Evolutionary conservation across 2,113 vertebrate genomes (phyloP), one percentile per base, ranked within the genome.

Genomic region (Rhipidura dahli): DNA sequence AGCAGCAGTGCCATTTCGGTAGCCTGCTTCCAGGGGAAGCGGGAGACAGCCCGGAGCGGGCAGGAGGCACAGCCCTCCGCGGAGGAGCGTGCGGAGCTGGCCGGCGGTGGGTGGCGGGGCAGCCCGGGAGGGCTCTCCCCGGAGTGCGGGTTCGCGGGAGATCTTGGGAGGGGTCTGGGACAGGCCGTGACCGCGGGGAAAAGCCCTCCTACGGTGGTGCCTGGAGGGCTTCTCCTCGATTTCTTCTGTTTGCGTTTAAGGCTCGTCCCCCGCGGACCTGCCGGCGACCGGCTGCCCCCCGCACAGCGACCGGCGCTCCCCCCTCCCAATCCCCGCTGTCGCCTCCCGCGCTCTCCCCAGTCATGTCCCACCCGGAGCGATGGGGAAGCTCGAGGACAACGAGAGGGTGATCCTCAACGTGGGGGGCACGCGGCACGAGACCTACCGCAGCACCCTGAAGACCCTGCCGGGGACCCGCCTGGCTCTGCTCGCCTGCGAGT

Each of bases 321-420:
- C 64, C 2, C n/a, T 27, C 61, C 6, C 82, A 3, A 26, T 56
- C 51, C 21, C 40, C 39, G 42, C 57, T 23, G 69, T 70, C 88
- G 33, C 30, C 50, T 71, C 57, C 85, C 85, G 51, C 47, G 71
- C 73, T 61, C 22, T 47, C n/a, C 89, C 60, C 90, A 99, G 99
- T 98, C 99, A 99, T 99, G 99, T 99, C 98, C 98, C 97, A 98
- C 97, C 96, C 98, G 96, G 98, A 98, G 99, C 98, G 97, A 99
- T 99, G 99, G 99, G 99, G 96, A 99, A 99, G 98, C 99, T 99
- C 98, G 99, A 99, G 97, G 99, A 98, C 97, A 99, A 98, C 98
- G 99, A 99, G 99, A 99, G 99, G 98, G 99, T 99, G 98, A 99
- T 99, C 98, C 99, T 99, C 98, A 99, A 99, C 96, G 99, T 99